Percentiles rank a stretch among this genome's conserved stretches.
Conservation (phyloP, 2,113 vertebrate species). For the Ahaetulla prasina region DNA sequence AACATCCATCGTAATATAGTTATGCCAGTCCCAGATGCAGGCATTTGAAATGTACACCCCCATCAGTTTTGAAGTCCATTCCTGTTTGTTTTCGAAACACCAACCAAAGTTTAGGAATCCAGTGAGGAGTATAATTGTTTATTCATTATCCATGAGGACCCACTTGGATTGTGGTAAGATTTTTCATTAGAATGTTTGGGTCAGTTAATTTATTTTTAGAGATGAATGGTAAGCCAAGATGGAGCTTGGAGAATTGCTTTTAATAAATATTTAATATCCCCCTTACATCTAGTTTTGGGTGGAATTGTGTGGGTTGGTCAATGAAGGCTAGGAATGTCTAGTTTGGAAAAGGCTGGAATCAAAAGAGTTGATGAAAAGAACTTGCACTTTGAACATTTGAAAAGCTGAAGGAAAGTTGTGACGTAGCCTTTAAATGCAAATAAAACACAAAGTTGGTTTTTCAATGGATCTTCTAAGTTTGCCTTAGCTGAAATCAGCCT, state of each 20-base stretch:
- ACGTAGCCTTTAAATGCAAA: background rate
- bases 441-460: background rate
- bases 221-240: background rate
- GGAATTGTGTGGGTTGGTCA: background rate
- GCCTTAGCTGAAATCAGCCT: background rate
- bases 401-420: background rate
- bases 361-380: background rate
- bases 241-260: background rate
- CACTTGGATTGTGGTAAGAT: background rate
- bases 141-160: background rate
- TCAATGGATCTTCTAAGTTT: background rate
- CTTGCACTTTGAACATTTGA: background rate
- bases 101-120: background rate
- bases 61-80: background rate
- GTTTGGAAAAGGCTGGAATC: background rate
- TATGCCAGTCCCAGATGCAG: background rate
- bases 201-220: background rate
- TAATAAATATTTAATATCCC: background rate
- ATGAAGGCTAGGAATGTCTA: background rate
- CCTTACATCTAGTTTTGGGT: background rate
- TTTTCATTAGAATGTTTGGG: background rate
- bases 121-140: background rate
- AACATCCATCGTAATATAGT: background rate
- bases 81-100: background rate
- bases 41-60: background rate